Percentiles rank a stretch among this genome's conserved stretches.
Conservation (phyloP, 2,797 vertebrate genomes). For the Nasua narica region DNA sequence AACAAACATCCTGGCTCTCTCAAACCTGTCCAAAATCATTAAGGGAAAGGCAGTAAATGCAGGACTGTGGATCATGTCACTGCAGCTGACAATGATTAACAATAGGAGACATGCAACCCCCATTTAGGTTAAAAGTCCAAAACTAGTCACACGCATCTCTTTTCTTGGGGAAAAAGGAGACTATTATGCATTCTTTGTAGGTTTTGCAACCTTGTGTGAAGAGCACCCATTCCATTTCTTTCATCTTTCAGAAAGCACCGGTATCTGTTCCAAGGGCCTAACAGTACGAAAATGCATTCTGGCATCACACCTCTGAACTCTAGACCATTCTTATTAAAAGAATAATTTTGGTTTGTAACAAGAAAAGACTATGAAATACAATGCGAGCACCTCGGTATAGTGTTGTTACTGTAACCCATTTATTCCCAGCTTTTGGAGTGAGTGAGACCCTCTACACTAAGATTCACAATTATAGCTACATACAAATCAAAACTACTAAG, state of each 20-base stretch:
- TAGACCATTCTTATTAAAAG: conserved; percentile 71
- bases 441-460: conserved; percentile 73
- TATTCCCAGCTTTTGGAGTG: conserved; percentile 75
- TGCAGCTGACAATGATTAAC: conserved; percentile 88
- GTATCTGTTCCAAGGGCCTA: conserved; percentile 82
- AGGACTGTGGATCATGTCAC: conserved; percentile 86
- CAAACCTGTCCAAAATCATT: conserved; percentile 80
- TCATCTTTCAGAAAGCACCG: conserved; percentile 83
- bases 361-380: conserved; percentile 92
- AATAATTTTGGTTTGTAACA: conserved; percentile 68
- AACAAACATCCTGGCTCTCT: conserved; percentile 82
- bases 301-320: conserved; percentile 95
- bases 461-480: conserved; percentile 72
- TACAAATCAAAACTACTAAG: conserved; percentile 74
- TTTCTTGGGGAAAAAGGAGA: conserved; percentile 80
- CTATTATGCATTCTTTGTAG: conserved; percentile 81
- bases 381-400: conserved; percentile 90
- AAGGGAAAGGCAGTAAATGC: conserved; percentile 77
- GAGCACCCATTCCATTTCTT: conserved; percentile 78
- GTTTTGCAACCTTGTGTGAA: conserved; percentile 79
- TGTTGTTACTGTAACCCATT: conserved; percentile 81
- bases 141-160: conserved; percentile 84
- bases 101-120: conserved; percentile 84
- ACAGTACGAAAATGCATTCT: conserved; percentile 89
- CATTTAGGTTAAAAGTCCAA: conserved; percentile 82